Conservation (phyloP, 92 coral and sea anemone species). For the Porites rus region DNA sequence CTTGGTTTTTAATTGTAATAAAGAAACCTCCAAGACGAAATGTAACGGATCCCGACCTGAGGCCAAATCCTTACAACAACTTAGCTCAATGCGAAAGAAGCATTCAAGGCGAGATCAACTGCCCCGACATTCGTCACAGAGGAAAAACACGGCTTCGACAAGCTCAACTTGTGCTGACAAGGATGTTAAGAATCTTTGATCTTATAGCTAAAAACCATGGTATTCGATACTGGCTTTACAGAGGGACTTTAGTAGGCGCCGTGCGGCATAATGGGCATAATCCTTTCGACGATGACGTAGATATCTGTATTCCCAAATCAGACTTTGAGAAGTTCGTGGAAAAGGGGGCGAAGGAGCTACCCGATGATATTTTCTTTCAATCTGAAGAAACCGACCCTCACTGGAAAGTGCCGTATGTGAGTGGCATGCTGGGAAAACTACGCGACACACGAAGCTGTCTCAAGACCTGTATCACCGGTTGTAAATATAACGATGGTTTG, state of each 20-base stretch:
- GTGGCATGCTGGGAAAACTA: conserved; percentile 44
- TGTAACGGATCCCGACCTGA: no score
- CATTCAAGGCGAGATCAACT: neutral
- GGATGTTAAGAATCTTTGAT: conserved; percentile 45
- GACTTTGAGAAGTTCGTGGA: conserved; percentile 42
- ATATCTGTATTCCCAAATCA: conserved; percentile 29
- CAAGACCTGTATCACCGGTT: neutral
- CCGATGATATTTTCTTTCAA: conserved; percentile 22
- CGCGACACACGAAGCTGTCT: conserved; percentile 59
- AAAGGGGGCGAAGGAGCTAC: conserved; percentile 41
- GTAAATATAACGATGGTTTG: conserved; percentile 51
- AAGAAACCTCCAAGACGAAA: no score
- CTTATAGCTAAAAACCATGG: conserved; percentile 54
- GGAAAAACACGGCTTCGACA: conserved; percentile 49
- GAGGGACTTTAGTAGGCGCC: conserved; percentile 63
- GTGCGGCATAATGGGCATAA: conserved; percentile 52
- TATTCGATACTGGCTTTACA: conserved; percentile 49
- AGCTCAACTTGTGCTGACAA: conserved; percentile 58
- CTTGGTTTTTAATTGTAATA: no score
- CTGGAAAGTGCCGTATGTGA: conserved; percentile 1
- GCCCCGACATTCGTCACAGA: conserved; percentile 9
- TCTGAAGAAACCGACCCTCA: conserved; percentile 37
- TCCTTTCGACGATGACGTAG: conserved; percentile 64
- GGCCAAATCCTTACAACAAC: no score
- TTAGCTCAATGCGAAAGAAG: no score